Conservation (phyloP, 1,140 invertebrate species). For the Halyomorpha halys region DNA sequence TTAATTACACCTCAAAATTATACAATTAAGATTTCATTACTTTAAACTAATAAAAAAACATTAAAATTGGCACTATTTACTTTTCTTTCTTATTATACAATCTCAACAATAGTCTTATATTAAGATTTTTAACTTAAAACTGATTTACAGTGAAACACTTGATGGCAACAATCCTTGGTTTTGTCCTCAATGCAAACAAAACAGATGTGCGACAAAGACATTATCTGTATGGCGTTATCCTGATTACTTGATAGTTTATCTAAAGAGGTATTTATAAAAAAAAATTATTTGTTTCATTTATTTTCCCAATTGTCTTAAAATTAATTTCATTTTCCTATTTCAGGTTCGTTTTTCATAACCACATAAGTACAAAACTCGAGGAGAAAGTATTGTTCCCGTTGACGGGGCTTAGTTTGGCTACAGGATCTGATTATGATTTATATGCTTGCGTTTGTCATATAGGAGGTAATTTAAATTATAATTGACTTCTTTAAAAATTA, state of each 20-base stretch:
- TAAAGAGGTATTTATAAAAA: slow-evolving; percentile 47
- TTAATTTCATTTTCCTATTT: slow-evolving; percentile 28
- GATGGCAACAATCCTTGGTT: slow-evolving; percentile 63
- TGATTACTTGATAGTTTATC: slow-evolving; percentile 57
- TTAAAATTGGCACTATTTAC: too few relatives aligned
- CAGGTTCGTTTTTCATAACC: slow-evolving; percentile 61
- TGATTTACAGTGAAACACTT: slow-evolving; percentile 47
- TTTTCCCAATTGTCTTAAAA: slow-evolving; percentile 1
- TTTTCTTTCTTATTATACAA: too few relatives aligned
- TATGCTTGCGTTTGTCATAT: slow-evolving; percentile 61
- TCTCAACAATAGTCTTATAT: too few relatives aligned
- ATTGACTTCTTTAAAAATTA: too few relatives aligned
- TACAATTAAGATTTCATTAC: too few relatives aligned
- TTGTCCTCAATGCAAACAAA: slow-evolving; percentile 54
- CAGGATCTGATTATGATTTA: slow-evolving; percentile 47
- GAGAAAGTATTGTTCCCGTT: slow-evolving; percentile 56
- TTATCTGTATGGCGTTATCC: slow-evolving; percentile 58
- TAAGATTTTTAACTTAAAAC: too few relatives aligned
- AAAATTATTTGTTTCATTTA: slow-evolving; percentile 13
- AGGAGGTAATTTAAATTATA: slow-evolving; percentile 46
- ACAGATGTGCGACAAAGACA: slow-evolving; percentile 59
- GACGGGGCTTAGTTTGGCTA: slow-evolving; percentile 36
- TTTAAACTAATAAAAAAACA: too few relatives aligned
- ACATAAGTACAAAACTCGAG: slow-evolving; percentile 56
- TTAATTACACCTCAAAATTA: too few relatives aligned